A percentile compares a stretch with the other conserved stretches of the same genome.
These are phyloP conservation scores for Spongilla lacustris DNA, from an alignment of 37 sponge, comb jelly and placozoan species.

Conservation along the genomic window DNA sequence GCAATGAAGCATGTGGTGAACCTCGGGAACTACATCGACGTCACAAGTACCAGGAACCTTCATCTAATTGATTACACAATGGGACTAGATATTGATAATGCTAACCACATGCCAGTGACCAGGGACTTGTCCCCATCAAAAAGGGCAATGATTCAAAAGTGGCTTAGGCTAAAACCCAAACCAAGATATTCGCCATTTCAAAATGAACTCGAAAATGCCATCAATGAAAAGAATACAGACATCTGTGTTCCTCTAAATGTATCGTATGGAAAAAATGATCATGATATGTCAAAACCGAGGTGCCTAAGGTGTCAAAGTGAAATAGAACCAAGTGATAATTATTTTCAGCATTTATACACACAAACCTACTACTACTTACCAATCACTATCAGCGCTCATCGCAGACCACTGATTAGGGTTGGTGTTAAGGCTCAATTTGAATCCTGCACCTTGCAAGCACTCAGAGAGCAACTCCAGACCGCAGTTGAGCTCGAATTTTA, in stretches of 20 bases:
- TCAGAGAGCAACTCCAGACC: conserved; percentile 36
- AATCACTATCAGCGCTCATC: background rate
- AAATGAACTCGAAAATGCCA: background rate
- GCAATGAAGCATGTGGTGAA: conserved; percentile 48
- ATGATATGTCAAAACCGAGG: background rate
- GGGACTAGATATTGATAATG: conserved; percentile 19
- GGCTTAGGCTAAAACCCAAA: conserved; percentile 17
- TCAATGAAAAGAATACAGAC: background rate
- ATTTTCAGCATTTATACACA: background rate
- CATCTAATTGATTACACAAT: conserved; percentile 23
- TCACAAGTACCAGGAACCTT: conserved; percentile 35
- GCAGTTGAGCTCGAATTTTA: conserved; percentile 54
- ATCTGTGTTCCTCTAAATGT: background rate
- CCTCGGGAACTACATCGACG: conserved; percentile 34
- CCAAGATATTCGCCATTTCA: background rate
- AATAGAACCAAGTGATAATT: background rate
- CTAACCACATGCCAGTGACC: conserved; percentile 68
- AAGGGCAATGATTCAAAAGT: conserved; percentile 30
- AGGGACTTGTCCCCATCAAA: conserved; percentile 59
- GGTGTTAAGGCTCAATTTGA: background rate
- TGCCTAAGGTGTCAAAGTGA: background rate
- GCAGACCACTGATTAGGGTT: background rate
- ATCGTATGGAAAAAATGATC: background rate
- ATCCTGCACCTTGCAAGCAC: background rate
- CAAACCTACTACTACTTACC: background rate